Conservation (phyloP, 2,797 vertebrate genomes). For the Sebastes trivittatus region DNA sequence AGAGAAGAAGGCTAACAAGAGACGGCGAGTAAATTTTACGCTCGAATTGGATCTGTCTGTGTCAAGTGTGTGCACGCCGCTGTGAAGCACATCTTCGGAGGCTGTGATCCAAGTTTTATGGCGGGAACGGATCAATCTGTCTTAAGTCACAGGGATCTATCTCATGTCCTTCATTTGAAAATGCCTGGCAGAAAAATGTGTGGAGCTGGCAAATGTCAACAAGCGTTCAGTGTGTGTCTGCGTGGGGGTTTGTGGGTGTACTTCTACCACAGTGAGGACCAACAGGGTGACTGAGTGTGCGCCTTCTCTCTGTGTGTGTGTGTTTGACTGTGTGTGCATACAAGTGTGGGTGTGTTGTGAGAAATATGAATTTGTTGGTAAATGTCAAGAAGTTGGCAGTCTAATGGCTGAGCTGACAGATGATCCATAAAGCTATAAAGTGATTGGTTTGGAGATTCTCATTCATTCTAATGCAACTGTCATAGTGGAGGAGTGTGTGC, state of each 20-base stretch:
- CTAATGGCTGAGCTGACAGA: conserved; percentile 77
- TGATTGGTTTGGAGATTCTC: conserved; percentile 75
- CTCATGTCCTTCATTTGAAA: conserved; percentile 74
- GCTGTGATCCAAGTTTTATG: conserved; percentile 71
- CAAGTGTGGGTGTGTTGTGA: conserved; percentile 51
- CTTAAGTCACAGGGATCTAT: conserved; percentile 74
- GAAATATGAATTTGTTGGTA: conserved; percentile 81
- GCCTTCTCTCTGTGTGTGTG: neutral
- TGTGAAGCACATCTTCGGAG: conserved; percentile 46
- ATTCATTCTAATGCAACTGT: conserved; percentile 74
- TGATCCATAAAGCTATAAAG: conserved; percentile 76
- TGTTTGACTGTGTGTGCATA: conserved; percentile 1
- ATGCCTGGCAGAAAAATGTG: conserved; percentile 69
- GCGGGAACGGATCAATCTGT: conserved; percentile 73
- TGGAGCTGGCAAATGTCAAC: conserved; percentile 76
- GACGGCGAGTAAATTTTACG: conserved; percentile 69
- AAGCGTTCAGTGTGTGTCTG: conserved; percentile 61
- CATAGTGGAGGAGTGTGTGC: conserved; percentile 29
- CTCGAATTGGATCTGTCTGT: conserved; percentile 71
- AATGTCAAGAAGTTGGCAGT: conserved; percentile 81
- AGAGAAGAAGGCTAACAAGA: conserved; percentile 64
- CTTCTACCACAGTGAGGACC: conserved; percentile 56
- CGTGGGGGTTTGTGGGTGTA: conserved; percentile 47
- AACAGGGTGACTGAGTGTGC: conserved; percentile 49
- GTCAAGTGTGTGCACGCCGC: conserved; percentile 35